Evolutionary conservation across 2,113 vertebrate genomes (phyloP), one percentile per base, ranked within the genome.

Genomic region (Drymodes brunneopygia): DNA sequence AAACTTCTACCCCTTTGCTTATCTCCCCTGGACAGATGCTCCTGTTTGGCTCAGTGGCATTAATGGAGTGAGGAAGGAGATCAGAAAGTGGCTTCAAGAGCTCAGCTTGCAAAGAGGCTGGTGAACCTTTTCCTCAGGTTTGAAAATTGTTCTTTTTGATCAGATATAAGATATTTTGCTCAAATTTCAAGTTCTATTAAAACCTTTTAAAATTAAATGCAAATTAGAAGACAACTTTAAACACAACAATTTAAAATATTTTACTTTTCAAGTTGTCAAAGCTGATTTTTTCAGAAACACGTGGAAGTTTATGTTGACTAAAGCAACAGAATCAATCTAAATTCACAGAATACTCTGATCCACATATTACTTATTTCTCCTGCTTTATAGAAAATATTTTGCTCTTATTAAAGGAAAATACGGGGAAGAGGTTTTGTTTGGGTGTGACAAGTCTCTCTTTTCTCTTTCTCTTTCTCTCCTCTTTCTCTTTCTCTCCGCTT

Each of bases 11-110:
- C 20, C 8, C 14, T 60, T 45, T 45, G 15, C 29, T 81, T 66
- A 36, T 57, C 19, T 86, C 50, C 10, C 27, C 25, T 28, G 29
- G 7, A 42, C 27, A 31, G 70, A 18, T 23, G 28, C 29, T 92
- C 19, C 19, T 5, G 2, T 60, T 81, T 38, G 31, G 40, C 36
- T 81, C 45, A 27, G 28, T 36, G 48, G 11, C 35, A 66, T 12
- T n/a, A 40, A 42, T 0, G 1, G 19, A 1, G 2, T n/a, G 36
- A 82, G 4, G 42, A 51, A 38, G 29, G 29, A 61, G 48, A 27
- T 22, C 47, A 53, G 51, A 79, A 65, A 23, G 31, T 16, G 28
- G 17, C 47, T 71, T 62, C 36, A 77, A 14, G n/a, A 75, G 42
- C 28, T 78, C 11, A 48, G n/a, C 35, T 57, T 61, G 44, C 51